Conservation (phyloP, 1,140 invertebrate genomes). For the Habropoda laboriosa region DNA sequence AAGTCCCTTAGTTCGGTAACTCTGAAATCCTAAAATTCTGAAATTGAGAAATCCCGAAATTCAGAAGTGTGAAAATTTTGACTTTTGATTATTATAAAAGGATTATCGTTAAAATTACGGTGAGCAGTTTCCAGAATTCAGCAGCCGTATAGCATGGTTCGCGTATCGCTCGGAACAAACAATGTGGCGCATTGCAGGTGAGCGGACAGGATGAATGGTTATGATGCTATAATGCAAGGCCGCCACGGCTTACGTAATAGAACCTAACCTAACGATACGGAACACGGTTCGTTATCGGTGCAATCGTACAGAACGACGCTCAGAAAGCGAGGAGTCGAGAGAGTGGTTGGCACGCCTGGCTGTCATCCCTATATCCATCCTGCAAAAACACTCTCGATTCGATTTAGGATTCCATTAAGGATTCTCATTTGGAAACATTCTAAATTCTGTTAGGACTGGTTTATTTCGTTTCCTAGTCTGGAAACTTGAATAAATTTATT, state of each 20-base stretch:
- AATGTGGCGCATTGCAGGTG: slow-evolving; percentile 77
- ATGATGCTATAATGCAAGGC: slow-evolving; percentile 79
- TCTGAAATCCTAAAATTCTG: too few relatives aligned
- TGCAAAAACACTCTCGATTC: not conserved
- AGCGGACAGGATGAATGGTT: slow-evolving; percentile 78
- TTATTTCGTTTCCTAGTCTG: too few relatives aligned
- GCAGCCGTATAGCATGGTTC: not conserved
- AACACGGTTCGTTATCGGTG: slow-evolving; percentile 71
- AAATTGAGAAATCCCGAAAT: too few relatives aligned
- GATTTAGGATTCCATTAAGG: too few relatives aligned
- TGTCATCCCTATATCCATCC: not conserved
- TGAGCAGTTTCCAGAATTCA: slow-evolving; percentile 16
- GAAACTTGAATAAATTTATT: too few relatives aligned
- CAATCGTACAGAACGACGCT: slow-evolving; percentile 63
- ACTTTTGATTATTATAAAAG: too few relatives aligned
- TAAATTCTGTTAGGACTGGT: too few relatives aligned
- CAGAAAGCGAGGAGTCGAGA: slow-evolving; percentile 14
- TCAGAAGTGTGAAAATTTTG: too few relatives aligned
- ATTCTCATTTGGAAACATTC: too few relatives aligned
- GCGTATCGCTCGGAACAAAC: slow-evolving; percentile 63
- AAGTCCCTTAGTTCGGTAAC: too few relatives aligned
- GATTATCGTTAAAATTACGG: too few relatives aligned
- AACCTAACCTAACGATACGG: slow-evolving; percentile 73
- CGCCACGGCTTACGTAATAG: slow-evolving; percentile 72
- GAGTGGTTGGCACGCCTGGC: not conserved